Conservation (phyloP, 23 tunicate genomes). For the Styela plicata region DNA sequence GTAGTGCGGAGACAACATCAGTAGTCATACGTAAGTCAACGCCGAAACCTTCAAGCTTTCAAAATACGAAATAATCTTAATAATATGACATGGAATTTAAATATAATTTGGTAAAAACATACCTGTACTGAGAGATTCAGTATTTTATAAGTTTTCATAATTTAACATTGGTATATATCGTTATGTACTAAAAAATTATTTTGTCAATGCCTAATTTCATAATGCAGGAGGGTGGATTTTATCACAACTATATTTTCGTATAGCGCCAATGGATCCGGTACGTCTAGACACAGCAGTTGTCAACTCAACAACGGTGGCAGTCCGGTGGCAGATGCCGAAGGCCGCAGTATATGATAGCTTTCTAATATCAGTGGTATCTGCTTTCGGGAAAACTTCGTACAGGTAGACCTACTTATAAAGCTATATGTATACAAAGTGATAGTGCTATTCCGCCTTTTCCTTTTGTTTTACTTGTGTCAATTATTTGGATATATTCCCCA, state of each 20-base stretch:
- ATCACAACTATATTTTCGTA: too few species aligned
- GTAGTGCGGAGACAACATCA: background rate
- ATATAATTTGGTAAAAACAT: background rate
- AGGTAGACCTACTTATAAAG: too few species aligned
- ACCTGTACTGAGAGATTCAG: background rate
- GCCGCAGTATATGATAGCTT: constrained; percentile 15
- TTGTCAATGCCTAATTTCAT: too few species aligned
- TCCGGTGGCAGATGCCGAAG: constrained; percentile 27
- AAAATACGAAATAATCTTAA: background rate
- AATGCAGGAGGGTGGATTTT: too few species aligned
- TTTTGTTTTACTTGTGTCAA: too few species aligned
- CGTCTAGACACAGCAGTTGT: constrained; percentile 16
- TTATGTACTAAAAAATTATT: too few species aligned
- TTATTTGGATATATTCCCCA: too few species aligned
- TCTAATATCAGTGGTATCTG: constrained; percentile 6
- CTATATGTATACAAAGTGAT: too few species aligned
- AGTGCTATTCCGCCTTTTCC: too few species aligned
- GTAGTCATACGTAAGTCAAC: constrained; percentile 27
- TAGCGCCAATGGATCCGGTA: constrained; percentile 25
- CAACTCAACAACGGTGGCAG: constrained; percentile 25
- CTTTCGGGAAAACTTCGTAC: constrained; percentile 13
- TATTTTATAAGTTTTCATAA: too few species aligned
- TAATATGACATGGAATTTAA: background rate
- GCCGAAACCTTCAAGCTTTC: background rate
- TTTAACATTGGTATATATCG: too few species aligned